Evolutionary conservation across 2,113 vertebrate genomes (phyloP).

Genomic region (Pseudonaja textilis): DNA sequence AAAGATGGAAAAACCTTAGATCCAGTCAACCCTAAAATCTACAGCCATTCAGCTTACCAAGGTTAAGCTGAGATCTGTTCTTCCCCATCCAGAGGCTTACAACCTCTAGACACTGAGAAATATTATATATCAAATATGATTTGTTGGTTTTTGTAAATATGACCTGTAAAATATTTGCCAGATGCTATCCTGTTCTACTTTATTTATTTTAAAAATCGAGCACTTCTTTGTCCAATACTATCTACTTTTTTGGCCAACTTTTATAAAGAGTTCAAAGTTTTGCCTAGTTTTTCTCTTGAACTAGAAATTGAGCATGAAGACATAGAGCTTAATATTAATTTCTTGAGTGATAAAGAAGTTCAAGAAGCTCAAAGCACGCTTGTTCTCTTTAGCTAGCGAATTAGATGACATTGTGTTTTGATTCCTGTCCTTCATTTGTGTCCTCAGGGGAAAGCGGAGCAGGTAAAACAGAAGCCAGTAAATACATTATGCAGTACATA

Average conservation of each 20-base stretch:
- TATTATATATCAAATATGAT: neutral
- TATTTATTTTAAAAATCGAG: neutral
- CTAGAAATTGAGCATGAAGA: neutral
- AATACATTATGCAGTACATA: conserved; percentile 99
- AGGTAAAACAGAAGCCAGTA: conserved; percentile 97
- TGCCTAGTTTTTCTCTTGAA: neutral
- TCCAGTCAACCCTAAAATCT: neutral
- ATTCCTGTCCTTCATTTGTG: conserved; percentile 32
- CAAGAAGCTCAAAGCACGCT: neutral
- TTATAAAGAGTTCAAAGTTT: neutral
- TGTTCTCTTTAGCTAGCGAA: neutral
- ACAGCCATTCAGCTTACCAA: neutral
- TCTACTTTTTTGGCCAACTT: neutral
- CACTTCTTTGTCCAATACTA: neutral
- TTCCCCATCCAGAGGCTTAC: neutral
- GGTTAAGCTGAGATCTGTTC: neutral
- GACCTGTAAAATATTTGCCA: neutral
- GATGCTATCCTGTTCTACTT: neutral
- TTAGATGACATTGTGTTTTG: neutral
- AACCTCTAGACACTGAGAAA: neutral
- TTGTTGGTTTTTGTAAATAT: neutral
- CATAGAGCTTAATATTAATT: neutral
- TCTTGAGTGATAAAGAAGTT: neutral
- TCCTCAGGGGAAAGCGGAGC: conserved; percentile 92
- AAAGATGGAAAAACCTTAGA: neutral